Base-by-base conservation (phyloP, 2,113 vertebrate species). In the Pterophyllum scalare region DNA sequence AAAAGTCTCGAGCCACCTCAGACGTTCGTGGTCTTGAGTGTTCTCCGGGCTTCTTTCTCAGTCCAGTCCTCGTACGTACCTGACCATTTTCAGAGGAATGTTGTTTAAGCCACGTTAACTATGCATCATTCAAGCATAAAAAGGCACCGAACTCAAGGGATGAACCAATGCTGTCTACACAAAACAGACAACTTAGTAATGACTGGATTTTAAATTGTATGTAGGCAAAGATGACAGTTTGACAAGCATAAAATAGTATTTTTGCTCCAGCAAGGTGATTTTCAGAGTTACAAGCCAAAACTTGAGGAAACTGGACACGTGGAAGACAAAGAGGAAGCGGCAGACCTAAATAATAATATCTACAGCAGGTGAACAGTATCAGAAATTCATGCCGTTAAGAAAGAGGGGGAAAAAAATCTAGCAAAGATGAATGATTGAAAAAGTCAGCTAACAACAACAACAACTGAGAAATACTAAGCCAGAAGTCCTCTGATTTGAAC, bases 11-110 rank as follows among this genome's bases (percentile, higher is more conserved):
- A 65, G 0, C 13, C 13, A 24, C 62, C 1, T 10, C 38, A 0
- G 0, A 46, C 14, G 24, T 67, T 46, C 22, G 26, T 60, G 26
- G 22, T 67, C 64, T 19, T 0, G 2, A 67, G 19, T 22, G 64
- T 46, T 67, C 46, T 46, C 14, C 64, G 40, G 40, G 22, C 15
- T 46, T 35, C 5, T 35, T 46, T 46, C 11, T 19, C 14, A 46
- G 64, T 19, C 64, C 64, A 67, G 40, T 67, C 14, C 22, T 67
- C 24, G 22, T 38, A 3, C 8, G 35, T 1, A 26, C 40, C 40
- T 2, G 46, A 49, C 1, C 40, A 49, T 67, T 67, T 67, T 67
- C 64, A 46, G 64, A 19, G 17, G 15, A 0, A 19, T 67, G 22
- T 49, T 28, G 8, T 49, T 67, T 67, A 12, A 67, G 64, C 40